Percentiles rank a stretch among this genome's conserved stretches.
Evolutionary conservation across 2,888 invertebrate species (phyloP).

Genomic region (Acanthacorydalis orientalis): DNA sequence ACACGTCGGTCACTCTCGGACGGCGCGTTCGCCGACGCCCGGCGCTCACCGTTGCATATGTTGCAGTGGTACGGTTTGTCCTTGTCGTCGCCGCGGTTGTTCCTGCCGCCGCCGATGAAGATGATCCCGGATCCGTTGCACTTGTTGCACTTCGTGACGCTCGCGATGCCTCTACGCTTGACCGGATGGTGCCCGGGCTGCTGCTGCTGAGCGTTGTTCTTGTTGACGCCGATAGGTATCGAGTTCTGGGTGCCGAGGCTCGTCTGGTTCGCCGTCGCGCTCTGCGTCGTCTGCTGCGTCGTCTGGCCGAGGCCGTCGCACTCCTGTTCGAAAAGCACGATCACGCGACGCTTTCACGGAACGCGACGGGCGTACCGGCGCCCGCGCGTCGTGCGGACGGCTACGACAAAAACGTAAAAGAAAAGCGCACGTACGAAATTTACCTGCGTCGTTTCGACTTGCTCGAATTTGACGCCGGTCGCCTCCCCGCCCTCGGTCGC

Average conservation of each 20-base stretch:
- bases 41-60: conserved; percentile 75
- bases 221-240: conserved; percentile 24
- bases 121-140: conserved; percentile 80
- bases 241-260: conserved; percentile 29
- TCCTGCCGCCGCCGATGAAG: conserved; percentile 51
- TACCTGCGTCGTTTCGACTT: conserved; percentile 1
- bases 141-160: conserved; percentile 75
- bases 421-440: neutral
- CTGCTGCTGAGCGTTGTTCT: neutral
- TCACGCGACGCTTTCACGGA: no score
- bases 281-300: no score
- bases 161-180: conserved; percentile 65
- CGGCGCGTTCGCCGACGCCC: no score
- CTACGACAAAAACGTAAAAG: neutral
- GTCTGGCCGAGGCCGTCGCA: no score
- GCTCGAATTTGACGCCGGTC: conserved; percentile 6
- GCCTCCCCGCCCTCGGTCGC: conserved; percentile 3
- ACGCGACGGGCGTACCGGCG: no score
- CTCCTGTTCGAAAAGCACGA: no score
- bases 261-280: neutral
- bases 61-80: conserved; percentile 82
- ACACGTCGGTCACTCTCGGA: no score
- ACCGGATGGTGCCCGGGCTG: conserved; percentile 54
- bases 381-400: no score
- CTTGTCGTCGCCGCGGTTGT: conserved; percentile 37